Evolutionary conservation across 2,888 invertebrate genomes (phyloP), one percentile per base, ranked within the genome.

Genomic region (Bruchidius siliquastri): DNA sequence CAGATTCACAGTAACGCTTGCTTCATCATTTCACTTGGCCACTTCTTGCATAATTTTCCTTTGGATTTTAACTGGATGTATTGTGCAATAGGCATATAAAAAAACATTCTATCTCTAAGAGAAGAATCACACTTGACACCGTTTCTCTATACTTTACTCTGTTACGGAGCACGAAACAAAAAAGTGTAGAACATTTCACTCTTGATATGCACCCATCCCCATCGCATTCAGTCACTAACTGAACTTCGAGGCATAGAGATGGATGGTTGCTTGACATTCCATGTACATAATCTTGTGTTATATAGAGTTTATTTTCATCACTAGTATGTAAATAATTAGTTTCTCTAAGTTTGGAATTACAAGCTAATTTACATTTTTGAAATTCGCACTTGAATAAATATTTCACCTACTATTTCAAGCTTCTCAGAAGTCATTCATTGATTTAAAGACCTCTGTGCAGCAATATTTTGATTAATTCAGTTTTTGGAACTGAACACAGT

Each of bases 241-340:
- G 13, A 49, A 49, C 13, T 13, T 3, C 1, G 49, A 49, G 49
- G 6, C 3, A 18, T 49, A 49, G 49, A 49, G 18, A 49, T 49
- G 49, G 49, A 49, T 49, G 49, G 18, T 13, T 49, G 8, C 49
- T 49, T 8, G 49, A 49, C 49, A 49, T 49, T 49, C 49, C 49
- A 49, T 49, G 49, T 49, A 49, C 49, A 49, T 3, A 13, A 49
- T 49, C 3, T 49, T 49, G 49, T 49, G 13, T 49, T 18, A 49
- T 49, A 49, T 49, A 49, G 49, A 49, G 49, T 67, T 70, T 70
- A 69, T 70, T 71, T 72, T 72, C 71, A 74, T 71, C 69, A 72
- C 68, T 74, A 73, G 68, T 75, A 75, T 69, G 74, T 76, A 76
- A n/a, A n/a, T 49, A 49, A 13, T 49, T 49, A 49, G 18, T 3